Evolutionary conservation across 2,888 invertebrate species (phyloP).

Genomic region (Lycophotia porphyrea): DNA sequence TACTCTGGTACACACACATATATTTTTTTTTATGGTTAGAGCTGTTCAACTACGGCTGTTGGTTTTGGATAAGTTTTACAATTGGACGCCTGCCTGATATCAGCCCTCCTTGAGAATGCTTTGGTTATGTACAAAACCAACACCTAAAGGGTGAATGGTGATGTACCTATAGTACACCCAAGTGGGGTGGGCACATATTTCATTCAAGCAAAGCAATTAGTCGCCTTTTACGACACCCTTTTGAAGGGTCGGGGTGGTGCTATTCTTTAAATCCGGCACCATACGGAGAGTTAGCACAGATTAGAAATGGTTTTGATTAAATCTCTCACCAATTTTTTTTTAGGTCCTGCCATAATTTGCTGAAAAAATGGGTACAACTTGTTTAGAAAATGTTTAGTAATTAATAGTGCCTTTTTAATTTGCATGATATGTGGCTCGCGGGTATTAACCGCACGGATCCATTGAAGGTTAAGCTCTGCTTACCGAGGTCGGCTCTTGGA

Average conservation of each 20-base stretch:
- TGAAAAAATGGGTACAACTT: constrained; percentile 1
- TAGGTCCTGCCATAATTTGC: constrained; percentile 9
- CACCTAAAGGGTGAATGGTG: no score
- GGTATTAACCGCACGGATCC: rapidly evolving
- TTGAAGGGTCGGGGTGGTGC: neutral
- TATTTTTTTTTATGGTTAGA: no score
- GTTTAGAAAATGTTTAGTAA: neutral
- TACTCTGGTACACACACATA: no score
- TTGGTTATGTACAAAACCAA: no score
- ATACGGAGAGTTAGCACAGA: constrained; percentile 6
- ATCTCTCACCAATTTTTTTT: constrained; percentile 2
- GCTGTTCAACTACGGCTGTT: neutral
- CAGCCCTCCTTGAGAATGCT: no score
- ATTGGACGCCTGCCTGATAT: neutral
- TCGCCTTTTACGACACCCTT: neutral
- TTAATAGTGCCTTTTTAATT: neutral
- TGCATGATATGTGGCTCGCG: neutral
- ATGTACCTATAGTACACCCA: no score
- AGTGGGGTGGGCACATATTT: neutral
- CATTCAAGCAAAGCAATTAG: neutral
- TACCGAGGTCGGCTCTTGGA: neutral
- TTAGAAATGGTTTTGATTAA: neutral
- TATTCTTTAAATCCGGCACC: neutral
- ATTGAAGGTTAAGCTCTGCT: neutral
- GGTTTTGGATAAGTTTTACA: neutral